A percentile compares a stretch with the other conserved stretches of the same genome.
These are phyloP conservation scores for Pempheris klunzingeri DNA, from an alignment of 2,797 vertebrate species.

Conservation along the genomic window DNA sequence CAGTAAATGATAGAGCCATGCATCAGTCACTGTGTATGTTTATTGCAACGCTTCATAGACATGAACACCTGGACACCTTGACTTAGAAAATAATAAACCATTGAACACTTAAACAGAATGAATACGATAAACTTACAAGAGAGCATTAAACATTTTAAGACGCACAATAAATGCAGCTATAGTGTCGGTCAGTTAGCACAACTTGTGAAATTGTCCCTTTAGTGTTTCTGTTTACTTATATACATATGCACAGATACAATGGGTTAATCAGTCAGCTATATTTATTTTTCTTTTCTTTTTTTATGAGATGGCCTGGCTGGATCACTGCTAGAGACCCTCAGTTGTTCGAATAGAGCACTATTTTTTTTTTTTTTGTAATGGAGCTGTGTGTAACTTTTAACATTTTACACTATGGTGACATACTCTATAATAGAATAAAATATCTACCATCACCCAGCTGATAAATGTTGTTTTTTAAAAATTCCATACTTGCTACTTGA, in stretches of 20 bases:
- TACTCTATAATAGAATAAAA: neutral
- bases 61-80: no score
- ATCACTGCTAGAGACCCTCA: neutral
- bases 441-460: neutral
- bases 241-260: no score
- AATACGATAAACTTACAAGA: no score
- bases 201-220: neutral
- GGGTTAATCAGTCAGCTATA: no score
- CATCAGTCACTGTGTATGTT: neutral
- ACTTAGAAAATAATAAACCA: no score
- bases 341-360: neutral
- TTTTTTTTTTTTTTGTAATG: neutral
- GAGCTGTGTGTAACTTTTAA: neutral
- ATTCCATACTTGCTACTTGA: neutral
- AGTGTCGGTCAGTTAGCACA: neutral
- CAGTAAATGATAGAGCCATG: neutral
- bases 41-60: no score
- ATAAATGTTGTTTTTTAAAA: slow-evolving; percentile 6
- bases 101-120: no score
- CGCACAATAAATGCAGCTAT: no score
- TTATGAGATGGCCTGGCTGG: no score
- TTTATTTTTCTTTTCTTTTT: no score
- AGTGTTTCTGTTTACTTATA: neutral
- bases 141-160: no score
- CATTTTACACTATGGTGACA: neutral